Conservation (phyloP, 2,888 invertebrate species). For the Pammene aurita region DNA sequence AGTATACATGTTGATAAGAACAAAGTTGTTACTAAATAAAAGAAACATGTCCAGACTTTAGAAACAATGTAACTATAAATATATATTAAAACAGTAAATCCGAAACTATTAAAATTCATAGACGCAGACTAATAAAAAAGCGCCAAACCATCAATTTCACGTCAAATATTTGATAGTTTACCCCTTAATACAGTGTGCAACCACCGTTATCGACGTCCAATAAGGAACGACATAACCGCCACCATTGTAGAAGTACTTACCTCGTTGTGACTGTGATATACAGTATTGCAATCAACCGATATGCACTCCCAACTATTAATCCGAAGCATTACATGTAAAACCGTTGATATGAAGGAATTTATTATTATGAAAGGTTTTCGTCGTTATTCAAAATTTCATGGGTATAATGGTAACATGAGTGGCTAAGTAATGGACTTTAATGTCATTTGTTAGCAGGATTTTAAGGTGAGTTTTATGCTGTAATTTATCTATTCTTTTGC, state of each 20-base stretch:
- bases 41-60: too few relatives aligned
- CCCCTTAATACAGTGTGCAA: constrained; percentile 42
- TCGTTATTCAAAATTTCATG: constrained; percentile 5
- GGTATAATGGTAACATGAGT: neutral
- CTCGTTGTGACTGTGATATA: neutral
- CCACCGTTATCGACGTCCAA: constrained; percentile 6
- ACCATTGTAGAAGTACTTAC: neutral
- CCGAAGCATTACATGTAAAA: constrained; percentile 34
- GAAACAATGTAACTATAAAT: neutral
- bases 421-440: constrained; percentile 1
- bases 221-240: constrained; percentile 7
- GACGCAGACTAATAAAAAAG: constrained; percentile 39
- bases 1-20: too few relatives aligned
- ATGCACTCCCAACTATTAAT: constrained; percentile 42
- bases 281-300: constrained; percentile 41
- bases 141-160: constrained; percentile 38
- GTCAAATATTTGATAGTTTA: constrained; percentile 43
- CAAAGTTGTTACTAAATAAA: too few relatives aligned
- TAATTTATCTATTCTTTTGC: neutral
- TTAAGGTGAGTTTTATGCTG: neutral
- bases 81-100: constrained; percentile 18
- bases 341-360: constrained; percentile 40
- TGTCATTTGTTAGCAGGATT: neutral
- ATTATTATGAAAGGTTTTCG: constrained; percentile 34
- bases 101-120: constrained; percentile 39